Evolutionary conservation across 2,888 invertebrate genomes (phyloP).

Genomic region (Tipula helvola): DNA sequence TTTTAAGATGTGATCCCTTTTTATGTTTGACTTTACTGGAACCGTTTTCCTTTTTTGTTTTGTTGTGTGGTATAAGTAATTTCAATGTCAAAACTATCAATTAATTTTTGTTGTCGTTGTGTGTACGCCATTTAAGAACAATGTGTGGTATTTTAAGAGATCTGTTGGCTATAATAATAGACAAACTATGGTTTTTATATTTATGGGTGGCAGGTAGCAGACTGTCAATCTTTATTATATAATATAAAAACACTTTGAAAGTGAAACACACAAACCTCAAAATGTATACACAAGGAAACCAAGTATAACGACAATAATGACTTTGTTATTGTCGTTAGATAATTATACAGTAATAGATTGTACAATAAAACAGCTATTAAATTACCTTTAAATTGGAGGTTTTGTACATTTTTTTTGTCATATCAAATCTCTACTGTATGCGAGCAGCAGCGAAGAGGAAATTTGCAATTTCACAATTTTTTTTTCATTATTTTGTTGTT

Average conservation of each 20-base stretch:
- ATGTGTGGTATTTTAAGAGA: background rate
- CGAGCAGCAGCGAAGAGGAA: background rate
- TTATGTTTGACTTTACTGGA: background rate
- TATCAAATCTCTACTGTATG: background rate
- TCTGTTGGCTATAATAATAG: background rate
- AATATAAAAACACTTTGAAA: background rate
- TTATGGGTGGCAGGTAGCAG: slow-evolving; percentile 4
- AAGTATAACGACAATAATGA: background rate
- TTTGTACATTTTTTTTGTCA: background rate
- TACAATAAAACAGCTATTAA: background rate
- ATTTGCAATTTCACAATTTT: background rate
- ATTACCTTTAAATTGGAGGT: background rate
- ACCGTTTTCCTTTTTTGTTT: background rate
- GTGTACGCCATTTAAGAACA: background rate
- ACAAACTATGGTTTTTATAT: background rate
- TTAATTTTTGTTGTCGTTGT: background rate
- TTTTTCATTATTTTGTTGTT: background rate
- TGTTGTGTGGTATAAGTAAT: background rate
- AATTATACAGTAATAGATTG: background rate
- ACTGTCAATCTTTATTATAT: background rate
- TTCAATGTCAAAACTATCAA: background rate
- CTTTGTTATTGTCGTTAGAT: background rate
- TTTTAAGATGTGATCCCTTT: background rate
- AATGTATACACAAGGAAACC: background rate
- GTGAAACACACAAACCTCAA: background rate